These are phyloP conservation scores for Diorhabda carinulata DNA, from an alignment of 1,140 invertebrate genomes.

Conservation along the genomic window DNA sequence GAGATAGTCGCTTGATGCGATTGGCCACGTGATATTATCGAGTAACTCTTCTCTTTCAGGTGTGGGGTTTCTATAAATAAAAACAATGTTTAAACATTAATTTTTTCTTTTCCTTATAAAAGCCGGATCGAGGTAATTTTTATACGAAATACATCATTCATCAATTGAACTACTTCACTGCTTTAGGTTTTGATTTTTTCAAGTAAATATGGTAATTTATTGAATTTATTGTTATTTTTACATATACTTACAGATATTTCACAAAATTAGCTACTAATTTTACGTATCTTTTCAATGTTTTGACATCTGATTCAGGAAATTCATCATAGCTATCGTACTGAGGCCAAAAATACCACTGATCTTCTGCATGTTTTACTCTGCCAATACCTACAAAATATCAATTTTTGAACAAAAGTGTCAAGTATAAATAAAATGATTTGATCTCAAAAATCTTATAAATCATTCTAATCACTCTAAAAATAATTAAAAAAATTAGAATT, in stretches of 20 bases:
- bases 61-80: slow-evolving; percentile 12
- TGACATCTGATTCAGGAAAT: slow-evolving; percentile 9
- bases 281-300: slow-evolving; percentile 2
- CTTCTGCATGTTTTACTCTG: slow-evolving; percentile 9
- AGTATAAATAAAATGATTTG: too few relatives aligned
- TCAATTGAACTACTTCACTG: too few relatives aligned
- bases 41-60: slow-evolving; percentile 6
- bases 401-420: too few relatives aligned
- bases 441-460: too few relatives aligned
- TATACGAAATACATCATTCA: not conserved
- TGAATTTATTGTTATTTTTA: not conserved
- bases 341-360: slow-evolving; percentile 10
- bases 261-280: slow-evolving; percentile 3
- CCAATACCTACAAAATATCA: slow-evolving; percentile 5
- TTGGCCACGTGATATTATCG: slow-evolving; percentile 8
- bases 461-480: too few relatives aligned
- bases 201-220: too few relatives aligned
- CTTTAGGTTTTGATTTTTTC: too few relatives aligned
- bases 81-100: not conserved
- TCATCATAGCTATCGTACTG: not conserved
- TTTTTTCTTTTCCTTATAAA: too few relatives aligned
- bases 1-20: not conserved
- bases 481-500: too few relatives aligned
- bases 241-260: slow-evolving; percentile 13
- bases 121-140: too few relatives aligned